phyloP scores from a whole-genome alignment of 2,113 vertebrate species.

The Neopipo cinnamomea region DNA sequence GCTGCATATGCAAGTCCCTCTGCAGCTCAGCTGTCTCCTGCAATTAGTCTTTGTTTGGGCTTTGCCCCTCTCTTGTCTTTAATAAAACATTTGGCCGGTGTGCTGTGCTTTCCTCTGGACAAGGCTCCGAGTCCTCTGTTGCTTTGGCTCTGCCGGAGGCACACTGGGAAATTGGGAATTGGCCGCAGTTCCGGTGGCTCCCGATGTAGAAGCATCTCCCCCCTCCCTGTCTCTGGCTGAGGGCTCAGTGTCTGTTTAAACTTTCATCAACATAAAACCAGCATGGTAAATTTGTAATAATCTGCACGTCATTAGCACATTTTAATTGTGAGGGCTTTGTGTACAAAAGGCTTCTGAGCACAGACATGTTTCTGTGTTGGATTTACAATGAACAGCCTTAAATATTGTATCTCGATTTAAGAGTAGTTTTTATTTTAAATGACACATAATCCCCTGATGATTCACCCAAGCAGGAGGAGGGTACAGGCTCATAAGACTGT shows the following conservation, averaged over 20 bases:
- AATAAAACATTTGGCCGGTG: not conserved
- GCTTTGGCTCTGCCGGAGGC: not conserved
- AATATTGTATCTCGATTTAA: not conserved
- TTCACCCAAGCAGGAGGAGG: not conserved
- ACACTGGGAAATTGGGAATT: not conserved
- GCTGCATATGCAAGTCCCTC: not conserved
- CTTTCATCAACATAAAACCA: not conserved
- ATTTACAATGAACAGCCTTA: not conserved
- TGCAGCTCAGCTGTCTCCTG: not conserved
- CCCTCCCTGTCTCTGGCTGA: not conserved
- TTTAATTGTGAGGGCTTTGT: slow-evolving; percentile 20
- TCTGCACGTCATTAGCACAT: slow-evolving; percentile 55
- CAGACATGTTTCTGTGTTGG: not conserved
- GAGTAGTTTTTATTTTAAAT: not conserved
- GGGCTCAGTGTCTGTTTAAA: not conserved
- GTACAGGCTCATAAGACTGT: rapidly evolving
- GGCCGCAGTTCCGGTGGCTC: not conserved
- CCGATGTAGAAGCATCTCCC: not conserved
- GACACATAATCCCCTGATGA: not conserved
- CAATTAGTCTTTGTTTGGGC: not conserved
- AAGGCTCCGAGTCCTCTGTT: rapidly evolving
- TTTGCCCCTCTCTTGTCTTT: not conserved
- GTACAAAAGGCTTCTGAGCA: slow-evolving; percentile 16
- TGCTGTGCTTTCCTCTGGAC: not conserved
- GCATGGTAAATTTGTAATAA: not conserved